Evolutionary conservation across 2,888 invertebrate genomes (phyloP).

Genomic region (Melolontha melolontha): DNA sequence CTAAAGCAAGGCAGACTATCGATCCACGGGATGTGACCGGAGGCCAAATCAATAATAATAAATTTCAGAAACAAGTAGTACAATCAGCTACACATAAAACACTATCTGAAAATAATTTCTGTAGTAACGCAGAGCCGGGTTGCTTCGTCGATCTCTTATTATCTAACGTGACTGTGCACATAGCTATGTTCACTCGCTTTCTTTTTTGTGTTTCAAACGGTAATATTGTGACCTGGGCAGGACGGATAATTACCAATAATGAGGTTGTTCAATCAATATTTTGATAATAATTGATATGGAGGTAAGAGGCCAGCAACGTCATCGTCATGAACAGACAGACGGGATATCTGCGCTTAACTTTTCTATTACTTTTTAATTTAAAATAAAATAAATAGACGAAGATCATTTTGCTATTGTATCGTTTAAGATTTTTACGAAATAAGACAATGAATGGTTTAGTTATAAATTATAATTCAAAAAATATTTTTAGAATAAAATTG

Average conservation of each 20-base stretch:
- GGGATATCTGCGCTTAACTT: no score
- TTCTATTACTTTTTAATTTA: no score
- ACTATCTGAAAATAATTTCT: constrained; percentile 35
- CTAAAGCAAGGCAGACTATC: background rate
- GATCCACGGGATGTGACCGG: constrained; percentile 17
- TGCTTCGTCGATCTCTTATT: constrained; percentile 30
- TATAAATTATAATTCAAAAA: no score
- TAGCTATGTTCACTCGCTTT: constrained; percentile 19
- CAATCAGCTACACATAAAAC: constrained; percentile 37
- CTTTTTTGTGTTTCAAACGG: constrained; percentile 21
- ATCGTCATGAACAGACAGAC: no score
- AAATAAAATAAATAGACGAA: no score
- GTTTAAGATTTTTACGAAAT: no score
- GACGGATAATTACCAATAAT: constrained; percentile 27
- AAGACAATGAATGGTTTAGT: no score
- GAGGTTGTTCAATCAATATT: constrained; percentile 34
- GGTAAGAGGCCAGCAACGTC: background rate
- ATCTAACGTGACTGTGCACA: constrained; percentile 31
- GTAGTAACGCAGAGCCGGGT: constrained; percentile 16
- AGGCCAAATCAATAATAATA: constrained; percentile 38
- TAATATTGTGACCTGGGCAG: constrained; percentile 29
- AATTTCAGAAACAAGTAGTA: constrained; percentile 35
- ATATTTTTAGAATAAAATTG: no score
- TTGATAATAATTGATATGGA: constrained; percentile 6
- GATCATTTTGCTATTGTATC: no score